Evolutionary conservation across 2,888 invertebrate species (phyloP).

Genomic region (Mechanitis messenoides): DNA sequence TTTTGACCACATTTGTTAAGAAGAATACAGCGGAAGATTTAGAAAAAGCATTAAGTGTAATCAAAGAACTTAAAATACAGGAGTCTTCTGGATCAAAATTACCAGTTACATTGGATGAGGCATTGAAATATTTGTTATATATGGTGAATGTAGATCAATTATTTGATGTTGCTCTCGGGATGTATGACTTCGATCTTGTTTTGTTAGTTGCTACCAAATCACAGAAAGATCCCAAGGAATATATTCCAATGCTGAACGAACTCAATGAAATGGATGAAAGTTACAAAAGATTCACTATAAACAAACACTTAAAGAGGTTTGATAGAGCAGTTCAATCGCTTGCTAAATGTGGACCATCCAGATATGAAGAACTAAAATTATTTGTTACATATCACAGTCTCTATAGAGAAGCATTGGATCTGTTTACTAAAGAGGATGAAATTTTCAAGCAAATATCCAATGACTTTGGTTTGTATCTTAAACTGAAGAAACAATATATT

Average conservation of each 20-base stretch:
- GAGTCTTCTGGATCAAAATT: conserved; percentile 52
- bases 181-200: conserved; percentile 92
- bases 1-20: conserved; percentile 85
- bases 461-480: conserved; percentile 83
- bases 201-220: conserved; percentile 90
- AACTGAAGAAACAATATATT: conserved; percentile 79
- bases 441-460: conserved; percentile 75
- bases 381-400: conserved; percentile 85
- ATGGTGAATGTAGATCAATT: conserved; percentile 86
- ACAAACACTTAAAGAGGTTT: conserved; percentile 86
- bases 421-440: conserved; percentile 64
- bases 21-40: conserved; percentile 76
- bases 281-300: conserved; percentile 86
- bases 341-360: conserved; percentile 75
- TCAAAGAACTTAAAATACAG: conserved; percentile 77
- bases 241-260: conserved; percentile 88
- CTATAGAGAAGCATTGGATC: conserved; percentile 78
- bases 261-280: conserved; percentile 81
- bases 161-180: conserved; percentile 89
- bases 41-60: conserved; percentile 80
- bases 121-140: conserved; percentile 82
- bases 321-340: conserved; percentile 84
- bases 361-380: conserved; percentile 79
- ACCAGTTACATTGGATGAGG: conserved; percentile 76
- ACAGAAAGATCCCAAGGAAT: conserved; percentile 95